phyloP scores from a whole-genome alignment of 2,113 vertebrate genomes.

The Casuarius casuarius region DNA sequence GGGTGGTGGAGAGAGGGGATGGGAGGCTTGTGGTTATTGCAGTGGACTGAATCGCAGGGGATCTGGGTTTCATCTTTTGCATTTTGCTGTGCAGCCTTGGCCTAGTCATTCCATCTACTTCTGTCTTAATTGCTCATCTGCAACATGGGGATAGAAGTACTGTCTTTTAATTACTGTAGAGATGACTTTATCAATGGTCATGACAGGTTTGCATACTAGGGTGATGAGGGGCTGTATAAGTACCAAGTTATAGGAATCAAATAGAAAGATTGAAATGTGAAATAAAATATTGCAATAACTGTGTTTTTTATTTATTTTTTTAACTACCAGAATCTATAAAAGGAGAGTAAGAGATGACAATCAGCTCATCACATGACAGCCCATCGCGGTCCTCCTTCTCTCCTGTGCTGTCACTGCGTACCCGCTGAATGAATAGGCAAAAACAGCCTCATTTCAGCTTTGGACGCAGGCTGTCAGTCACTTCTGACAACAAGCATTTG shows the following conservation, averaged over 20 bases:
- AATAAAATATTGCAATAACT: not conserved
- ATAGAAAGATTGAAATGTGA: not conserved
- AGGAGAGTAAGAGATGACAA: not conserved
- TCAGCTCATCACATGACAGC: not conserved
- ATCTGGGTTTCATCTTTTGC: not conserved
- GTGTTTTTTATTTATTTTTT: not conserved
- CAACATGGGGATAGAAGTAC: not conserved
- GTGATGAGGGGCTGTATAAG: not conserved
- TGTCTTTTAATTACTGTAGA: not conserved
- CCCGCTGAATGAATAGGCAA: constrained; percentile 37
- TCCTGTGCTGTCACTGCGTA: not conserved
- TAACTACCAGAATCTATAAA: not conserved
- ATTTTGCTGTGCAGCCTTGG: not conserved
- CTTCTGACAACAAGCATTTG: constrained; percentile 63
- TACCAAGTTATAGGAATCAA: not conserved
- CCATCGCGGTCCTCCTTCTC: not conserved
- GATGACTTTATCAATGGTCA: not conserved
- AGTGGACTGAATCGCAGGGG: not conserved
- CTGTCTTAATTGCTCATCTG: not conserved
- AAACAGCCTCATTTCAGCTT: constrained; percentile 26
- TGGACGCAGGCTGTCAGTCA: constrained; percentile 55
- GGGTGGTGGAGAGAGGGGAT: not conserved
- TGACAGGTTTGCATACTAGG: fast-evolving
- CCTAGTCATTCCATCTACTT: not conserved
- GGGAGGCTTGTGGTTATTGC: not conserved